phyloP scores from a whole-genome alignment of 2,888 invertebrate species.

The Lepidocyrtinus sp. region DNA sequence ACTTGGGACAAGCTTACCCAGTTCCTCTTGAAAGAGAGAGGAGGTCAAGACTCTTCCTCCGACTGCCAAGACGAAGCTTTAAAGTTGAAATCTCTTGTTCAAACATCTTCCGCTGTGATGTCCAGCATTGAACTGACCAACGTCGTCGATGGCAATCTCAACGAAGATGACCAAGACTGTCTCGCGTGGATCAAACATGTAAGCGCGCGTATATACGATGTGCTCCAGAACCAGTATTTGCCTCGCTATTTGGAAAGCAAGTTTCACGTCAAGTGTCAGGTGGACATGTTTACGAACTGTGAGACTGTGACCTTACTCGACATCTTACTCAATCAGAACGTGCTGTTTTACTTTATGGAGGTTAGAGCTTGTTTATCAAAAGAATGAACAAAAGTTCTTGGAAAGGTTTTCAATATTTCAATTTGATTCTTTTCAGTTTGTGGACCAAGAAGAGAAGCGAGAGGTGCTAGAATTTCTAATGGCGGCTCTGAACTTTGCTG shows the following conservation, averaged over 20 bases:
- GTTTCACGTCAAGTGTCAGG: conserved; percentile 92
- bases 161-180: conserved; percentile 63
- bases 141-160: conserved; percentile 58
- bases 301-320: conserved; percentile 86
- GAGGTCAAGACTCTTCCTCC: conserved; percentile 6
- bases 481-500: conserved; percentile 88
- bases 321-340: conserved; percentile 91
- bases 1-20: conserved; percentile 61
- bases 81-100: conserved; percentile 61
- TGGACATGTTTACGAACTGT: conserved; percentile 86
- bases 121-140: conserved; percentile 58
- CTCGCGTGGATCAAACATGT: conserved; percentile 61
- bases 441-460: conserved; percentile 88
- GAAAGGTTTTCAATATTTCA: too few species aligned
- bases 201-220: conserved; percentile 44
- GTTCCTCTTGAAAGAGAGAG: conserved; percentile 23
- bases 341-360: conserved; percentile 96
- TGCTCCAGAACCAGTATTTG: conserved; percentile 74
- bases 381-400: too few species aligned
- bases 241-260: conserved; percentile 87
- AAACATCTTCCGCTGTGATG: conserved; percentile 59
- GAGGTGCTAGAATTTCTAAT: conserved; percentile 91
- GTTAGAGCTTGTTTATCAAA: too few species aligned
- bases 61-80: conserved; percentile 55
- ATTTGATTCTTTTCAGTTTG: conserved; percentile 77